These are phyloP conservation scores for Habrosyne pyritoides DNA, from an alignment of 2,888 invertebrate species.

Conservation along the genomic window DNA sequence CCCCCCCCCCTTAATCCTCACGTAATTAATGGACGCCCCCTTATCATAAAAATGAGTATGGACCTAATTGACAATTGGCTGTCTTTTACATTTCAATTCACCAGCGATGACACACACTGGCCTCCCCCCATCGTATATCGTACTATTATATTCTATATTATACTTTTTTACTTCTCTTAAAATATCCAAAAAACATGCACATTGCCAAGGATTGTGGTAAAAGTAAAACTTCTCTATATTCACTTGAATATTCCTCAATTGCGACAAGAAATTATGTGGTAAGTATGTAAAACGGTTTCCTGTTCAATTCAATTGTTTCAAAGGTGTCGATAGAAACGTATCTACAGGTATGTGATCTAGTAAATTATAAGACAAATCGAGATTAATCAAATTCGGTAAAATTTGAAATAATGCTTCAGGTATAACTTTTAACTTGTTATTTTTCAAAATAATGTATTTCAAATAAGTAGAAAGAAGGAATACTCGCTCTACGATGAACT, in stretches of 20 bases:
- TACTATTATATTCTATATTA: conserved; percentile 53
- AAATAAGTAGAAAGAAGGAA: conserved; percentile 56
- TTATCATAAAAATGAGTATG: background rate
- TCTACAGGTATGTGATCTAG: conserved; percentile 57
- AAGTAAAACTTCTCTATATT: conserved; percentile 60
- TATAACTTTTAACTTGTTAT: conserved; percentile 54
- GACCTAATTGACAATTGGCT: conserved; percentile 43
- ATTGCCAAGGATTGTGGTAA: conserved; percentile 73
- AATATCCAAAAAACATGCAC: conserved; percentile 61
- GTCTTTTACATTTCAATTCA: conserved; percentile 54
- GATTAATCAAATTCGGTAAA: conserved; percentile 46
- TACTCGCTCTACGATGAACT: conserved; percentile 46
- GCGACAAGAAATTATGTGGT: conserved; percentile 63
- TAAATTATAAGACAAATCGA: conserved; percentile 62
- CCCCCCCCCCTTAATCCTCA: no score
- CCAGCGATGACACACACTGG: conserved; percentile 51
- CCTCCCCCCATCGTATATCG: conserved; percentile 52
- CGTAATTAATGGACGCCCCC: no score
- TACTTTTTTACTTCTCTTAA: conserved; percentile 58
- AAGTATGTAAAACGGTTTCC: conserved; percentile 65
- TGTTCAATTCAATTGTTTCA: conserved; percentile 63
- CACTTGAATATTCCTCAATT: conserved; percentile 59
- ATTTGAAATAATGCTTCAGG: conserved; percentile 56
- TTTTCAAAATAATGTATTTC: conserved; percentile 49
- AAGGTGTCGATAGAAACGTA: conserved; percentile 53